Evolutionary conservation across 2,797 vertebrate genomes (phyloP), one percentile per base, ranked within the genome.

Genomic region (Ciconia nigra): DNA sequence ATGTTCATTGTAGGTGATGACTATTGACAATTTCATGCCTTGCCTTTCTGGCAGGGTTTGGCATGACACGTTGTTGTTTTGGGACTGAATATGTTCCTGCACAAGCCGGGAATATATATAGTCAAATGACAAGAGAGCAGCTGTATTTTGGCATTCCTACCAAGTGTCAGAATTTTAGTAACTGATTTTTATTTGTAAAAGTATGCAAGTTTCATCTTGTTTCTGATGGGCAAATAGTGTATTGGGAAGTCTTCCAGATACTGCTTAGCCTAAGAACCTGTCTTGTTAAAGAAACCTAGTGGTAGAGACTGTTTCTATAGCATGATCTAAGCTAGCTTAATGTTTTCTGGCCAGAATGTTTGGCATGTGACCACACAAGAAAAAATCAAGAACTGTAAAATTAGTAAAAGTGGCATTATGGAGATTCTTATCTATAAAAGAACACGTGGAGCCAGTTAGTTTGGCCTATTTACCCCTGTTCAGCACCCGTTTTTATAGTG

Each of bases 161-260:
- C 19, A 57, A 81, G 41, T 33, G 15, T 87, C 57, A 83, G 57
- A 37, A 55, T 73, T 91, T 63, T 54, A 78, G 33, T n/a, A 42
- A 67, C 33, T 44, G 8, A n/a, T 70, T 87, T 90, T 71, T 63
- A 33, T 52, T 80, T 82, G 33, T 90, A 9, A 79, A 72, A 29
- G 17, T 65, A 5, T 0, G 0, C 0, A 4, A 35, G 47, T 51
- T 91, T 70, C 10, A 4, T 65, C 28, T 58, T 76, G 29, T 35
- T 79, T 81, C 39, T 89, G 12, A 4, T 11, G 37, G 54, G 5
- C 47, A 79, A 24, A 11, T n/a, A 39, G 5, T 19, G 10, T 55
- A 18, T 39, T 76, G 81, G 54, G 58, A 17, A 51, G 19, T 76
- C 67, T 84, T 84, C 14, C 39, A 18, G 15, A 11, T 65, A 29